Base-by-base conservation (phyloP, 2,888 invertebrate genomes). In the Nomada goodeniana region DNA sequence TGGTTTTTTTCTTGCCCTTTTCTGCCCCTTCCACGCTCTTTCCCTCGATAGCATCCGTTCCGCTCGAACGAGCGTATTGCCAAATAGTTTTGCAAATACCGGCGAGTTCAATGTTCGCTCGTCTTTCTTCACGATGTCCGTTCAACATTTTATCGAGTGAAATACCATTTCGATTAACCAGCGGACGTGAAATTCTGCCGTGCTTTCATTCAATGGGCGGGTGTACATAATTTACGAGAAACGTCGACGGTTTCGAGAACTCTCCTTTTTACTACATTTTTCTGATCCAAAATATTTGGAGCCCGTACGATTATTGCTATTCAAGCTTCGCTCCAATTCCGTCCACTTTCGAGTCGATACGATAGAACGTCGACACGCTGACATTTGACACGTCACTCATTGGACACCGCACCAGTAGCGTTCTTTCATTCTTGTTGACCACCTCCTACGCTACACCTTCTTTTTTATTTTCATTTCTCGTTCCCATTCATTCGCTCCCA, bases 41-140 rank as follows among this genome's bases (percentile, higher is more conserved):
- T 59, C 69, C 60, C 52, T n/a, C 65, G 64, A 64, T 65, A 79
- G 70, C 86, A 83, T 85, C 80, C 83, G 82, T 83, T 74, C 76
- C 64, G 74, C 61, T 74, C 53, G 80, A 53, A 63, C 69, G 68
- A 53, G 26, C 23, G 64, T 72, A 76, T 80, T 64, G 75, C 60
- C 79, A 57, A 79, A 79, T 61, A 15, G 15, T 50, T 74, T 44
- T 2, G 64, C 79, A 64, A 70, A 68, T 80, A 52, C 52, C 36
- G 5, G 3, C 44, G 18, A 59, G 63, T 69, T 78, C 53, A 57
- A 69, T 57, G 64, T 18, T 73, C 44, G 42, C 26, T 57, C 57
- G 44, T 57, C 47, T 69, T 69, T 69, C 57, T 15, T 18, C 44
- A 13, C n/a, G 44, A 44, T 13, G 26, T n/a, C 10, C 7, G 1